Evolutionary conservation across 2,113 vertebrate species (phyloP).

Genomic region (Alaudala cheleensis): DNA sequence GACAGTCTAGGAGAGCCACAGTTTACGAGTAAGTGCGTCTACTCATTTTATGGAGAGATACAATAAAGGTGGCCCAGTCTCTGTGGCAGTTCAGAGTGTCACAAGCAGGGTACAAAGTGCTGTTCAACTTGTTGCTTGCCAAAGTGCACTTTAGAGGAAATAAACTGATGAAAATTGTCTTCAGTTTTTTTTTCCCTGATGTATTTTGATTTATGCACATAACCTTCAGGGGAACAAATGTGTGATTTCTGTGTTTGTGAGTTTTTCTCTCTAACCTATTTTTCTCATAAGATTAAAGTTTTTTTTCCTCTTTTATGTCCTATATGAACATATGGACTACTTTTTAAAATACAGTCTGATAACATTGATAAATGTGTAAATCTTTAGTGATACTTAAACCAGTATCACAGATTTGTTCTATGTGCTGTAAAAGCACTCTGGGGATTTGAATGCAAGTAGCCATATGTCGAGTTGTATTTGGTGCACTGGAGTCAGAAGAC

Average conservation of each 20-base stretch:
- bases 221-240: not conserved
- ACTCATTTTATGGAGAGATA: not conserved
- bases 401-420: not conserved
- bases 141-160: not conserved
- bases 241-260: not conserved
- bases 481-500: not conserved
- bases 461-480: not conserved
- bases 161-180: not conserved
- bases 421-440: not conserved
- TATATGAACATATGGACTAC: not conserved
- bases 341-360: not conserved
- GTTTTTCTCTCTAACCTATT: not conserved
- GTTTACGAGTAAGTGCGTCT: slow-evolving; percentile 71
- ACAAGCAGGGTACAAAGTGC: not conserved
- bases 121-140: not conserved
- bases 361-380: not conserved
- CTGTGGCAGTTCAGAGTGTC: not conserved
- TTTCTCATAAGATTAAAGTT: not conserved
- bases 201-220: not conserved
- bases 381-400: not conserved
- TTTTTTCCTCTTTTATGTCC: not conserved
- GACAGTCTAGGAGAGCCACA: slow-evolving; percentile 60
- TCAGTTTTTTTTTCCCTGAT: not conserved
- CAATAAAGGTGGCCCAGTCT: not conserved
- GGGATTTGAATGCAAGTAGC: not conserved